Evolutionary conservation across 2,888 invertebrate species (phyloP).

Genomic region (Stenolophus ochropezus): DNA sequence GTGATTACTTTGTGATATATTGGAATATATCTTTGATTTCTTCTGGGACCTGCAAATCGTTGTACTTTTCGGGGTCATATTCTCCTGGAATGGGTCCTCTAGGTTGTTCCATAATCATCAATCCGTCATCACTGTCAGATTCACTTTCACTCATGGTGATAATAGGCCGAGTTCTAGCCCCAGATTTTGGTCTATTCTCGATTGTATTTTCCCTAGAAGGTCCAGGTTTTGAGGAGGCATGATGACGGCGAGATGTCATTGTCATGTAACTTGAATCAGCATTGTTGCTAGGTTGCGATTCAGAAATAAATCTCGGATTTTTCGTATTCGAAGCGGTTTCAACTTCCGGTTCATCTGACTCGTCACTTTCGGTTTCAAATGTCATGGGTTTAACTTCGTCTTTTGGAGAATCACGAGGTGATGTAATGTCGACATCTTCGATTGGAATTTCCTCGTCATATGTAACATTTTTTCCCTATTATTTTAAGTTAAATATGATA

Average conservation of each 20-base stretch:
- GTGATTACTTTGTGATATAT: constrained; percentile 88
- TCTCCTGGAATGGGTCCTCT: constrained; percentile 72
- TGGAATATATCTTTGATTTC: constrained; percentile 95
- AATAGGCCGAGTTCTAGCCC: constrained; percentile 22
- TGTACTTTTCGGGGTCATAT: constrained; percentile 90
- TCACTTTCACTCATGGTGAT: constrained; percentile 67
- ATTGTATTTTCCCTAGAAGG: constrained; percentile 51
- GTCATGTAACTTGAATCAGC: constrained; percentile 43
- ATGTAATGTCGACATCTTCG: constrained; percentile 39
- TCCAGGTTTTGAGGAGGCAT: constrained; percentile 45
- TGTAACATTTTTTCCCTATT: constrained; percentile 57
- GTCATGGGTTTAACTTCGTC: constrained; percentile 13
- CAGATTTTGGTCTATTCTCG: constrained; percentile 50
- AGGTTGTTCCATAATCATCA: constrained; percentile 63
- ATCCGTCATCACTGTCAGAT: constrained; percentile 66
- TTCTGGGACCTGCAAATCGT: constrained; percentile 85
- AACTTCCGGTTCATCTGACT: constrained; percentile 48
- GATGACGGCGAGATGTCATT: constrained; percentile 19
- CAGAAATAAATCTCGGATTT: constrained; percentile 33
- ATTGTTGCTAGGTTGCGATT: constrained; percentile 18
- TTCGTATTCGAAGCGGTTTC: constrained; percentile 1
- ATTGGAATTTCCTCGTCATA: constrained; percentile 59
- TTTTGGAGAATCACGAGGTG: constrained; percentile 19
- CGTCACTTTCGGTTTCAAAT: constrained; percentile 29
- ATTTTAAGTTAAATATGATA: background rate